Base-by-base conservation (phyloP, 2,113 vertebrate species). In the Zosterops borbonicus region DNA sequence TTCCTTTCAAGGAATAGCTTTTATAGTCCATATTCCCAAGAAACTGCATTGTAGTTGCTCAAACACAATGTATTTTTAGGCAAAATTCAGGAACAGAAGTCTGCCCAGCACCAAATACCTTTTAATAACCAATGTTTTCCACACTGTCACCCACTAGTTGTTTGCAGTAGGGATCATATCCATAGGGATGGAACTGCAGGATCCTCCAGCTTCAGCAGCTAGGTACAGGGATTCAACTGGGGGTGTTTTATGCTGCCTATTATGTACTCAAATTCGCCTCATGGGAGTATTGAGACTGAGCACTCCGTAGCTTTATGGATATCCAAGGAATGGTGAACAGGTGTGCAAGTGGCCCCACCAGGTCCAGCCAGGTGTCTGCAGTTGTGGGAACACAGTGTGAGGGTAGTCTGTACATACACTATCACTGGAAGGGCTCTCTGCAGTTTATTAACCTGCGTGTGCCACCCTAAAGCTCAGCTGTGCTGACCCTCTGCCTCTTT, bases 201-300 rank as follows among this genome's bases (percentile, higher is more conserved):
- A 78, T 78, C 44, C 33, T 41, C 47, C 62, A 53, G 14, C 27
- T 92, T 87, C 65, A 60, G 69, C 37, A 90, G 0, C 25, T 58
- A 7, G 15, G 28, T 56, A 14, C 24, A 70, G 41, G 49, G 39
- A 29, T 92, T 64, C n/a, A 49, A 0, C 0, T 39, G 27, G 7
- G 7, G 0, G 3, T 89, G 24, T 13, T 89, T 63, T 27, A 9
- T 62, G 58, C 58, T 91, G 19, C 37, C 55, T 41, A 0, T 74
- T 46, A 25, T 0, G 1, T 28, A n/a, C 19, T 22, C 15, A 82
- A 78, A 87, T 58, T 49, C 0, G 0, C 12, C 31, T 87, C 13
- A n/a, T 46, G n/a, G 7, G 7, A 42, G 9, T 55, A 33, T 33
- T 83, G 64, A 50, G 29, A 47, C 24, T 82, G 49, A 52, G 13